Evolutionary conservation across 2,797 vertebrate species (phyloP).

Genomic region (Trematomus bernacchii): DNA sequence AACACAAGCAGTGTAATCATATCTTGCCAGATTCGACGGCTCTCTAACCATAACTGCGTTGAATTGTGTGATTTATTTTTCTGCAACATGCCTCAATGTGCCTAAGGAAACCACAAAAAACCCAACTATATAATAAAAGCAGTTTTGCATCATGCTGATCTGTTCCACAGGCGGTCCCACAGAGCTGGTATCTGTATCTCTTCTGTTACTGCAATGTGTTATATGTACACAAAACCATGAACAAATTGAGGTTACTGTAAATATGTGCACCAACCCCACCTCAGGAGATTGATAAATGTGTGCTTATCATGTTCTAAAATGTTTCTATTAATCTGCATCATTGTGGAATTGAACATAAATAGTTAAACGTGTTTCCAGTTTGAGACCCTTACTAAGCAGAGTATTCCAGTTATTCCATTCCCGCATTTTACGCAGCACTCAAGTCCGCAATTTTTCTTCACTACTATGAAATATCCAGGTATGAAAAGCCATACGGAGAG

Average conservation of each 20-base stretch:
- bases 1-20: conserved; percentile 31
- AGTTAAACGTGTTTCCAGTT: conserved; percentile 54
- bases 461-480: conserved; percentile 33
- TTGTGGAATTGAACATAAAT: conserved; percentile 34
- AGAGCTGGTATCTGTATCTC: conserved; percentile 25
- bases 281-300: conserved; percentile 37
- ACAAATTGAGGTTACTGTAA: conserved; percentile 31
- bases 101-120: conserved; percentile 46
- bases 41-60: conserved; percentile 35
- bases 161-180: conserved; percentile 44
- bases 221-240: conserved; percentile 26
- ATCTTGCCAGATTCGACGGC: conserved; percentile 14
- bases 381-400: conserved; percentile 34
- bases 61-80: conserved; percentile 37
- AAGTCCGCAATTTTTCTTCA: conserved; percentile 16
- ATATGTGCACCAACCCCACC: conserved; percentile 31
- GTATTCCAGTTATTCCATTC: conserved; percentile 48
- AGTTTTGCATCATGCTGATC: conserved; percentile 41
- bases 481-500: conserved; percentile 19
- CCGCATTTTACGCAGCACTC: conserved; percentile 3
- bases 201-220: conserved; percentile 28
- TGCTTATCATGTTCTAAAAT: conserved; percentile 21
- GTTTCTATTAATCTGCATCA: conserved; percentile 35
- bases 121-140: conserved; percentile 15
- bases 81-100: conserved; percentile 52